Percentiles rank a stretch among this genome's conserved stretches.
These are phyloP conservation scores for Drosophila tropicalis DNA, from an alignment of 1,140 invertebrate species.

Conservation along the genomic window DNA sequence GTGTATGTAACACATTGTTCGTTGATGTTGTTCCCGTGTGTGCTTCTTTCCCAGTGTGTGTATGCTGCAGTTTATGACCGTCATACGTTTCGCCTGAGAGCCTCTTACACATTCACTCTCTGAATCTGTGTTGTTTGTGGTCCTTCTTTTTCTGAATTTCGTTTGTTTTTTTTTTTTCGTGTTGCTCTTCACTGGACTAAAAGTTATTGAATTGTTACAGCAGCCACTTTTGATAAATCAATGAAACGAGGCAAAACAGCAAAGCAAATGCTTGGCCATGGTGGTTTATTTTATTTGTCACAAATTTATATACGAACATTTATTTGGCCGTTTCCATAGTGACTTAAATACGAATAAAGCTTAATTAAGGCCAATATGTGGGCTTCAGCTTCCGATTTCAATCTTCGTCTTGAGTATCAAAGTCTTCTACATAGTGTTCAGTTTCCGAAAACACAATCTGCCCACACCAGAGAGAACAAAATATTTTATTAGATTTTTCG, in stretches of 20 bases:
- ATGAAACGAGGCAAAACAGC: constrained; percentile 50
- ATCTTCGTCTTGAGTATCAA: constrained; percentile 35
- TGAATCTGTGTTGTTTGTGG: constrained; percentile 12
- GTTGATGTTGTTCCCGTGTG: constrained; percentile 7
- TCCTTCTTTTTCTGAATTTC: constrained; percentile 17
- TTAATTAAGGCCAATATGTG: constrained; percentile 67
- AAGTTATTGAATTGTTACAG: constrained; percentile 75
- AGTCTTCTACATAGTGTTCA: background rate
- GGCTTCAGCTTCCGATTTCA: constrained; percentile 36
- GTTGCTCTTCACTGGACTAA: constrained; percentile 18
- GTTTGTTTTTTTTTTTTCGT: constrained; percentile 51
- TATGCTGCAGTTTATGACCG: constrained; percentile 67
- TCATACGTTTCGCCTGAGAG: constrained; percentile 58
- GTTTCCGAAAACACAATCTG: constrained; percentile 55
- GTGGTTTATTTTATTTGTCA: constrained; percentile 66
- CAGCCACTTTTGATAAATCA: constrained; percentile 75
- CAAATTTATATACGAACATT: constrained; percentile 52
- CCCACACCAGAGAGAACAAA: constrained; percentile 48
- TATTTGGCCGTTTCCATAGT: constrained; percentile 49
- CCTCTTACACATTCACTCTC: background rate
- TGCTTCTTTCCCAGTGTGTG: constrained; percentile 7
- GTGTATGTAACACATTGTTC: constrained; percentile 33
- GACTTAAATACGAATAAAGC: constrained; percentile 46
- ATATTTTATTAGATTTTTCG: constrained; percentile 71
- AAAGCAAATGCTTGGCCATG: constrained; percentile 52